Base-by-base conservation (phyloP, 2,113 vertebrate genomes). In the Euleptes europaea region DNA sequence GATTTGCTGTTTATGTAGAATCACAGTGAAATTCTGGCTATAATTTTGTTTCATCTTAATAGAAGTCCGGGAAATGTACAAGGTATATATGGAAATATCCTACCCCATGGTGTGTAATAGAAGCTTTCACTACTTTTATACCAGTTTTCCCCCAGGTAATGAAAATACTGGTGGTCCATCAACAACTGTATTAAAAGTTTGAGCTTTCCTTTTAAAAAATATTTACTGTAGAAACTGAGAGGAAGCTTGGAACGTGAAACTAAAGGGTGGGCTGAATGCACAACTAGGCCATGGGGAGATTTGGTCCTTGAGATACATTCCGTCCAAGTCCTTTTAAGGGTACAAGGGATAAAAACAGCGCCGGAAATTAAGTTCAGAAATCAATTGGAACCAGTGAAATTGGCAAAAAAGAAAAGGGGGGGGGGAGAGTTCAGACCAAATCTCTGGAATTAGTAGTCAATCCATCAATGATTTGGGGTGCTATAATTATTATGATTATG, bases 31-130 rank as follows among this genome's bases (percentile, higher is more conserved):
- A 88, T 69, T 86, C 26, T 23, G 71, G 19, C 28, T 42, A 23
- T 77, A 89, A 78, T 84, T 80, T 75, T 90, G 19, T 74, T 88
- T 35, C 49, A 54, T 78, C 14, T 84, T 91, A 80, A 72, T 65
- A 28, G 54, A 88, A 40, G 1, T 76, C 35, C 17, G 63, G 23
- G 77, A 82, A 88, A 60, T 78, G 6, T 4, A 57, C 47, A 81
- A 63, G 40, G 0, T 71, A 31, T 6, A 17, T 78, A 0, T 4
- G 31, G 65, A 80, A 83, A 28, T 78, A n/a, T 86, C 6, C 35
- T 33, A 73, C n/a, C 63, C 84, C 65, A 5, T n/a, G 3, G 9
- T 13, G 69, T 28, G 12, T 21, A 67, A 40, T 44, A 54, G 42
- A 87, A 84, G 31, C 47, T 88, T 69, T 31, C 12, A 3, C 74